Evolutionary conservation across 2,888 invertebrate species (phyloP).

Genomic region (Orthosia gracilis): DNA sequence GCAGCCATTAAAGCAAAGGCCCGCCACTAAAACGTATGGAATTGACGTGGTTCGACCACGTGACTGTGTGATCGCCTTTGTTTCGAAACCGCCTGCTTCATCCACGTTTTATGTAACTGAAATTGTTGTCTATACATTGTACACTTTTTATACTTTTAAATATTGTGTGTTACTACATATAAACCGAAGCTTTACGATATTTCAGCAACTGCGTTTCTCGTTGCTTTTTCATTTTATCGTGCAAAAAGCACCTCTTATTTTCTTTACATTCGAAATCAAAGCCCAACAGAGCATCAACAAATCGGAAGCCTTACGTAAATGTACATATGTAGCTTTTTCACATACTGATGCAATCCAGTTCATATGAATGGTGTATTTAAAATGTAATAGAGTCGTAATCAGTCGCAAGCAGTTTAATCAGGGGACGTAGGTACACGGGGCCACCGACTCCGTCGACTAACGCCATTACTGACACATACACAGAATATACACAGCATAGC

Average conservation of each 20-base stretch:
- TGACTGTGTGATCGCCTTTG: not conserved
- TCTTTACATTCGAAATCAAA: slow-evolving; percentile 20
- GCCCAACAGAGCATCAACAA: not conserved
- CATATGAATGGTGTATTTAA: slow-evolving; percentile 64
- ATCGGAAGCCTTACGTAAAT: not conserved
- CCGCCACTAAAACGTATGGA: slow-evolving; percentile 12
- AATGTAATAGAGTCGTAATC: slow-evolving; percentile 74
- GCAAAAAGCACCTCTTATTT: not conserved
- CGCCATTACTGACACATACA: slow-evolving; percentile 62
- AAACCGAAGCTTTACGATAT: not conserved
- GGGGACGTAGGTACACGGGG: slow-evolving; percentile 63
- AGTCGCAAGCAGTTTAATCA: slow-evolving; percentile 78
- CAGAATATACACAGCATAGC: slow-evolving; percentile 34
- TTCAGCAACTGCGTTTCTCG: too few relatives aligned
- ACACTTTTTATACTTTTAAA: not conserved
- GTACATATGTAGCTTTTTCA: not conserved
- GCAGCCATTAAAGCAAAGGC: slow-evolving; percentile 8
- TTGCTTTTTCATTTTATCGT: slow-evolving; percentile 5
- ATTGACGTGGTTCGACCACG: not conserved
- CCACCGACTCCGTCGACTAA: slow-evolving; percentile 59
- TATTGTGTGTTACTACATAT: not conserved
- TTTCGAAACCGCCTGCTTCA: not conserved
- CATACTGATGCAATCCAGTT: slow-evolving; percentile 6
- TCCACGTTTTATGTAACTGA: not conserved
- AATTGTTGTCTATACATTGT: not conserved